These are phyloP conservation scores for Eueremaeus valkanovi DNA, from an alignment of 2,888 invertebrate genomes.

Conservation along the genomic window DNA sequence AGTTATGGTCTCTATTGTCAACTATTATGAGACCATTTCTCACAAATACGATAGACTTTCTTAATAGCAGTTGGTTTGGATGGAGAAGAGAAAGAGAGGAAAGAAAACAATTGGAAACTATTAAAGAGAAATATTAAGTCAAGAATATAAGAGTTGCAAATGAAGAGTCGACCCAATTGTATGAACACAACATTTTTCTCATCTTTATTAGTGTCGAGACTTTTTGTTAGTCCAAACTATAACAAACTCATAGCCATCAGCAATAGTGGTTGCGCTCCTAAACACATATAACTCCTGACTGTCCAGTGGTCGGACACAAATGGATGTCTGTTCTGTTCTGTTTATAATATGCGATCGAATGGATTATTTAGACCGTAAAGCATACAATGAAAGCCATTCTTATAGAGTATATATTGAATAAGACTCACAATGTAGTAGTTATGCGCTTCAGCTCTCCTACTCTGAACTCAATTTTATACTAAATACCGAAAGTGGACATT, in stretches of 20 bases:
- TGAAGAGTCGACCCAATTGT: conserved; percentile 2
- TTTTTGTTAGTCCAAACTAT: not conserved
- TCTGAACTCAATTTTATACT: not conserved
- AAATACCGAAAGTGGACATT: conserved; percentile 7
- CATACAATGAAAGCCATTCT: not conserved
- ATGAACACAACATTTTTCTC: conserved; percentile 2
- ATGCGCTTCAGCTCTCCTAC: conserved; percentile 5
- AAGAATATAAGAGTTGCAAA: not conserved
- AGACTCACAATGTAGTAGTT: not conserved
- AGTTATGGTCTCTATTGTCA: no score
- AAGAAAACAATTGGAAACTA: not conserved
- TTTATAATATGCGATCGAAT: conserved; percentile 7
- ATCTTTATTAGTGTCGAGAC: not conserved
- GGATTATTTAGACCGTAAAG: conserved; percentile 32
- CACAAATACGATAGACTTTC: no score
- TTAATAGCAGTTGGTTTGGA: no score
- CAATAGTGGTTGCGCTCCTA: not conserved
- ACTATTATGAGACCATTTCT: no score
- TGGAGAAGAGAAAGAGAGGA: not conserved
- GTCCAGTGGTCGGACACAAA: conserved; percentile 14
- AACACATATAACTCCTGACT: not conserved
- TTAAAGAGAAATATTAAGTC: no score
- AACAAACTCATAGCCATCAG: not conserved
- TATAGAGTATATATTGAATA: not conserved
- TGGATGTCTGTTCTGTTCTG: conserved; percentile 8